Percentiles rank a stretch among this genome's conserved stretches.
Conservation (phyloP, 2,888 invertebrate genomes). For the Ctenicera cuprea region DNA sequence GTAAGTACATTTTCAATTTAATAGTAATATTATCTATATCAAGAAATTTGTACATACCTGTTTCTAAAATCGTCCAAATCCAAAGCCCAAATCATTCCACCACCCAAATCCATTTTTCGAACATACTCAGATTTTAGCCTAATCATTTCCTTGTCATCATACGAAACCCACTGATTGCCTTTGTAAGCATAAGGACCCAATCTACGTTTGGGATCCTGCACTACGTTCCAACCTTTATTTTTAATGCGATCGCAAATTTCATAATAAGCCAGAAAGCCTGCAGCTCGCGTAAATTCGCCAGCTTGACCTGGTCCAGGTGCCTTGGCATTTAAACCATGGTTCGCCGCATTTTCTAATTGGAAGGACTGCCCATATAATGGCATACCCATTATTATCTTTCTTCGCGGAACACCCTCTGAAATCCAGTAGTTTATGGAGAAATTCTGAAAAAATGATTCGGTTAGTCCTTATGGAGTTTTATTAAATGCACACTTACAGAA, state of each 20-base stretch:
- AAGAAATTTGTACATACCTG: slow-evolving; percentile 53
- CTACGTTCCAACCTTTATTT: slow-evolving; percentile 86
- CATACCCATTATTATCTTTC: slow-evolving; percentile 91
- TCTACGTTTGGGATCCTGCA: slow-evolving; percentile 84
- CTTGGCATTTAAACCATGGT: slow-evolving; percentile 83
- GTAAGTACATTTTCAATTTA: not conserved
- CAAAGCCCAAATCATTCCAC: slow-evolving; percentile 94
- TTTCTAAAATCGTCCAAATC: slow-evolving; percentile 92
- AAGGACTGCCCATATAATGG: slow-evolving; percentile 93
- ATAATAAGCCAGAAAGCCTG: slow-evolving; percentile 92
- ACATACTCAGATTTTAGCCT: slow-evolving; percentile 87
- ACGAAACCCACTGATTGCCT: slow-evolving; percentile 94
- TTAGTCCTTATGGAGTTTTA: not conserved
- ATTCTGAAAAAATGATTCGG: slow-evolving; percentile 75
- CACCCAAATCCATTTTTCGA: slow-evolving; percentile 85
- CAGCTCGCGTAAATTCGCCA: slow-evolving; percentile 89
- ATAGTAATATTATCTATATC: not conserved
- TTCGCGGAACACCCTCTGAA: slow-evolving; percentile 85
- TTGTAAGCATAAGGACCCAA: slow-evolving; percentile 94
- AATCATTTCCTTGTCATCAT: slow-evolving; percentile 88
- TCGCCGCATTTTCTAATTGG: slow-evolving; percentile 77
- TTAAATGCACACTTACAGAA: slow-evolving; percentile 76
- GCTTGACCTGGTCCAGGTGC: slow-evolving; percentile 87
- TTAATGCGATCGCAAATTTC: slow-evolving; percentile 92
- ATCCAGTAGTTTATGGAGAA: slow-evolving; percentile 94